A percentile compares a stretch with the other conserved stretches of the same genome.
Conservation (phyloP, 2,888 invertebrate genomes). For the Ptychoptera contaminata region DNA sequence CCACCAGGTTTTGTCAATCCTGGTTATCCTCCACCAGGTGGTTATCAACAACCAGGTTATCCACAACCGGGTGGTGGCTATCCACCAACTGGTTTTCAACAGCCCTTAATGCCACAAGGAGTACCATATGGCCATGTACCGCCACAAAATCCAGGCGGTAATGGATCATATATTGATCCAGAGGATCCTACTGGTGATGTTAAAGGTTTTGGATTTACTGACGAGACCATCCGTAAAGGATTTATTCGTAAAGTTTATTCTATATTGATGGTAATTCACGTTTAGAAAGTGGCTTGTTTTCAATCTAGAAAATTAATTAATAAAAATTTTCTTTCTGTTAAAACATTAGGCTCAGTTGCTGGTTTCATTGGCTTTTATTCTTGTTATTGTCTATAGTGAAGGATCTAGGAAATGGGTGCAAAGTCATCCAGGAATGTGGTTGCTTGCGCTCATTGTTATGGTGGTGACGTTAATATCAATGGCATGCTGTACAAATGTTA, state of each 20-base stretch:
- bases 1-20: too few species aligned
- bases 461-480: conserved; percentile 66
- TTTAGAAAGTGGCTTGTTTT: too few species aligned
- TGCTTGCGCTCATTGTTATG: conserved; percentile 47
- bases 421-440: conserved; percentile 42
- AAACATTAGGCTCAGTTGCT: conserved; percentile 65
- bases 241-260: conserved; percentile 31
- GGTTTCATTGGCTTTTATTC: conserved; percentile 62
- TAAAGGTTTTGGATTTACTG: conserved; percentile 28
- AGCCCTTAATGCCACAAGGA: conserved; percentile 12
- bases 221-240: conserved; percentile 26
- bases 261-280: conserved; percentile 28
- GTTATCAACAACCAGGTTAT: conserved; percentile 13
- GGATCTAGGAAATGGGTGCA: conserved; percentile 44
- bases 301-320: too few species aligned
- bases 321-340: too few species aligned
- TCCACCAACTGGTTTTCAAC: conserved; percentile 14
- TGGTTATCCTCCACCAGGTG: conserved; percentile 30
- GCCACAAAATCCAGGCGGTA: conserved; percentile 24
- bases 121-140: conserved; percentile 22
- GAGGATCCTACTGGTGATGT: conserved; percentile 24
- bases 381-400: conserved; percentile 53
- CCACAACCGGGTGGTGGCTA: conserved; percentile 9
- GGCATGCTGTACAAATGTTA: conserved; percentile 72
- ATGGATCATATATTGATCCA: conserved; percentile 27